Conservation (phyloP, 2,888 invertebrate genomes). For the Anodontia alba region DNA sequence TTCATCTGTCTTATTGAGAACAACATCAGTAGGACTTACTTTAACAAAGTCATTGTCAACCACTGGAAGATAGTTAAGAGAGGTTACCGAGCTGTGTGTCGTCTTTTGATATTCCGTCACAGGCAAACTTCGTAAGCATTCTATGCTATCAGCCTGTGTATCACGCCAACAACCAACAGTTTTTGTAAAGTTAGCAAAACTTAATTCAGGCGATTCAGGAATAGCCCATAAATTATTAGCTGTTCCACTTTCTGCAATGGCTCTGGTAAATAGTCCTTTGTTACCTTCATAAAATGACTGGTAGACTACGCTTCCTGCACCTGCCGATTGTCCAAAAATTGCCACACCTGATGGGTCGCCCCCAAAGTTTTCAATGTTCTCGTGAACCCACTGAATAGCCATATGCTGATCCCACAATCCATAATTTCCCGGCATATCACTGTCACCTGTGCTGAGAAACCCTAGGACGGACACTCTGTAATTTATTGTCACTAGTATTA, state of each 20-base stretch:
- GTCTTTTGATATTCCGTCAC: background rate
- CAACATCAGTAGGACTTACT: background rate
- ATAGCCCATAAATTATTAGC: constrained; percentile 18
- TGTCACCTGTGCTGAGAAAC: constrained; percentile 30
- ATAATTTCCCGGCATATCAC: constrained; percentile 22
- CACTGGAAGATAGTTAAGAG: background rate
- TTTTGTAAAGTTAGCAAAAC: background rate
- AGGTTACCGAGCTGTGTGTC: too few relatives aligned
- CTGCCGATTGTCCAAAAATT: constrained; percentile 39
- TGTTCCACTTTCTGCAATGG: constrained; percentile 34
- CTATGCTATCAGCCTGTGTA: background rate
- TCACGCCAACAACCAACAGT: background rate
- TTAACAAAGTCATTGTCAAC: background rate
- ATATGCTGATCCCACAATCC: constrained; percentile 48
- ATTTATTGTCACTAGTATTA: constrained; percentile 39
- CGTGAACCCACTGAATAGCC: constrained; percentile 42
- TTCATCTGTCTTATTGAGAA: background rate
- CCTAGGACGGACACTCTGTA: constrained; percentile 29
- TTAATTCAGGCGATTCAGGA: background rate
- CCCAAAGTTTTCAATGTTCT: constrained; percentile 36
- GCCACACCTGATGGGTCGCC: constrained; percentile 27
- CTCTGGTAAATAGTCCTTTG: constrained; percentile 24
- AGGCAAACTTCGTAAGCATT: background rate
- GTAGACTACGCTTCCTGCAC: constrained; percentile 31
- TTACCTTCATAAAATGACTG: constrained; percentile 40